These are phyloP conservation scores for Neodiprion fabricii DNA, from an alignment of 1,140 invertebrate genomes.

Conservation along the genomic window DNA sequence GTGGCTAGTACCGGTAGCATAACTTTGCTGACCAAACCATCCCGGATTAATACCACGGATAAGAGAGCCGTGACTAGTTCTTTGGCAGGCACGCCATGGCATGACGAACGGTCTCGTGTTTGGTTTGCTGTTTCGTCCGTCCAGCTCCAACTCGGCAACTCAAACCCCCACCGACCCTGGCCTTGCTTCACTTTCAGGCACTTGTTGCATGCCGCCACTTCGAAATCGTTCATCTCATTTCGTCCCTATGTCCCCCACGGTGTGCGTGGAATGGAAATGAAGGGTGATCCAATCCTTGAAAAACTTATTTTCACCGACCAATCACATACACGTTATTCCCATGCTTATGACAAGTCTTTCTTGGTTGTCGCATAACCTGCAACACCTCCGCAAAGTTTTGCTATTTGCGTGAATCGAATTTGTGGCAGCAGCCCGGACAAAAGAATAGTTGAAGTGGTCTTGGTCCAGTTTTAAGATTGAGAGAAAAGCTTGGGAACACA, in stretches of 20 bases:
- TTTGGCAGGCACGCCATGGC: conserved; percentile 16
- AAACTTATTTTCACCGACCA: conserved; percentile 3
- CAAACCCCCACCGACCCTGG: conserved; percentile 33
- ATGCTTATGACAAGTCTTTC: too few species aligned
- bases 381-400: too few species aligned
- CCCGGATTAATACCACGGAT: neutral
- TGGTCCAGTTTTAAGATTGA: too few species aligned
- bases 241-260: neutral
- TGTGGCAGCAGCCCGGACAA: too few species aligned
- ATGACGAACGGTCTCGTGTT: conserved; percentile 29
- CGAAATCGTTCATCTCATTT: neutral
- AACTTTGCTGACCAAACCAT: conserved; percentile 5
- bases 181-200: conserved; percentile 39
- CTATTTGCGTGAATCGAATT: too few species aligned
- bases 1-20: neutral
- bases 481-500: too few species aligned
- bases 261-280: neutral
- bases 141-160: conserved; percentile 23
- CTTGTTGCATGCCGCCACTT: conserved; percentile 36
- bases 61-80: neutral
- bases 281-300: neutral
- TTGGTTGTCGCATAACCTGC: too few species aligned
- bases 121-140: conserved; percentile 16
- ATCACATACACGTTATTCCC: neutral
- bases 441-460: too few species aligned